phyloP scores from a whole-genome alignment of 2,888 invertebrate species.

The Sinhomidia bicolor region DNA sequence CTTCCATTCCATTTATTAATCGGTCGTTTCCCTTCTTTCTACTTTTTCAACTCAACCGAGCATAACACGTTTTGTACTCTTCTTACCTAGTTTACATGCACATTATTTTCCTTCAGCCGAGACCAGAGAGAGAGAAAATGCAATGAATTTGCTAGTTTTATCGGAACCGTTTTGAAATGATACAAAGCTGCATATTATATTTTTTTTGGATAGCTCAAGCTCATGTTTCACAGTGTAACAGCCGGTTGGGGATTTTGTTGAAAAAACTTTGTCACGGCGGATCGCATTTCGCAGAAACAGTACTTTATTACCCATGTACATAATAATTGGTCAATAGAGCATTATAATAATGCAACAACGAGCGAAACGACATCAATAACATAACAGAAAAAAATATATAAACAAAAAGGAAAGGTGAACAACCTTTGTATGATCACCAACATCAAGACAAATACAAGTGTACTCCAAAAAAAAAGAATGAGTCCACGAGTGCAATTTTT shows the following conservation, averaged over 20 bases:
- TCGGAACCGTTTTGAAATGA: conserved; percentile 2
- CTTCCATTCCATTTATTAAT: conserved; percentile 44
- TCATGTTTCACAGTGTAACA: too few species aligned
- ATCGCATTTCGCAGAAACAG: not conserved
- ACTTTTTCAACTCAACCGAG: too few species aligned
- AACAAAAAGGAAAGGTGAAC: conserved; percentile 22
- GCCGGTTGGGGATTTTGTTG: not conserved
- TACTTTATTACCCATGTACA: not conserved
- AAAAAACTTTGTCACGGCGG: not conserved
- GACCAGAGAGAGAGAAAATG: not conserved
- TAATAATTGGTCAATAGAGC: conserved; percentile 1
- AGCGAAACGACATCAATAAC: not conserved
- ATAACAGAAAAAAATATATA: not conserved
- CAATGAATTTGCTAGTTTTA: not conserved
- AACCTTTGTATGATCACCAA: not conserved
- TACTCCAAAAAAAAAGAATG: too few species aligned
- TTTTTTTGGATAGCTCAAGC: not conserved
- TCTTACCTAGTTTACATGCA: not conserved
- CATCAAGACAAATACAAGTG: not conserved
- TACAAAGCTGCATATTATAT: not conserved
- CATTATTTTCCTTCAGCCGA: not conserved
- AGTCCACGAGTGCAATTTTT: too few species aligned
- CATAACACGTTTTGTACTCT: not conserved
- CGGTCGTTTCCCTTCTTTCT: conserved; percentile 47
- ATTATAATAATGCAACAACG: not conserved